Evolutionary conservation across 2,113 vertebrate genomes (phyloP).

Genomic region (Etheostoma cragini): DNA sequence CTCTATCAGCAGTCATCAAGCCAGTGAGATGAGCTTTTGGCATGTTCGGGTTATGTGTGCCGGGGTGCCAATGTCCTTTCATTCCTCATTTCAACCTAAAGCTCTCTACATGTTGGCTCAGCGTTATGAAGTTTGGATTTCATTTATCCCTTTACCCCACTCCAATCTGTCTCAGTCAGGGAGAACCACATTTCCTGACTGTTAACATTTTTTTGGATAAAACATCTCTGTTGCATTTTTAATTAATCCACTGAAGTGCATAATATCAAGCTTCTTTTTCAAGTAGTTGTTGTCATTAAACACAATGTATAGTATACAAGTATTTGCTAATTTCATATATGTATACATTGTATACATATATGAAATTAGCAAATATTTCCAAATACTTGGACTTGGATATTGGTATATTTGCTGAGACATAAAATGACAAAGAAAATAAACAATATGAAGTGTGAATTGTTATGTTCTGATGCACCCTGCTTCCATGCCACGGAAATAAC

Average conservation of each 20-base stretch:
- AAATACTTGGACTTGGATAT: neutral
- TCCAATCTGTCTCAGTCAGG: slow-evolving; percentile 46
- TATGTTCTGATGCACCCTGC: neutral
- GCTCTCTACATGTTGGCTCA: slow-evolving; percentile 60
- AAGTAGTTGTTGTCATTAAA: slow-evolving; percentile 1
- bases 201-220: neutral
- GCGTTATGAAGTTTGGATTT: slow-evolving; percentile 64
- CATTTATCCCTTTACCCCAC: slow-evolving; percentile 33
- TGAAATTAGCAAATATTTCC: neutral
- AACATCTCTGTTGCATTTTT: slow-evolving; percentile 16
- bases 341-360: too few relatives aligned
- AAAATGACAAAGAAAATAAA: neutral
- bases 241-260: slow-evolving; percentile 11
- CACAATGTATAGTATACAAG: too few relatives aligned
- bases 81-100: slow-evolving; percentile 68
- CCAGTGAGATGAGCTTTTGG: slow-evolving; percentile 61
- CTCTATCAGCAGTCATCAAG: slow-evolving; percentile 59
- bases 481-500: neutral
- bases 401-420: neutral
- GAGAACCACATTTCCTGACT: slow-evolving; percentile 41
- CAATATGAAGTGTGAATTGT: too few relatives aligned
- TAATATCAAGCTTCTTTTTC: neutral
- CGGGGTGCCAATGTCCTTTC: slow-evolving; percentile 49
- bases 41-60: slow-evolving; percentile 50
- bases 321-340: too few relatives aligned